Conservation (phyloP, 2,797 vertebrate species). For the Crocidura indochinensis region DNA sequence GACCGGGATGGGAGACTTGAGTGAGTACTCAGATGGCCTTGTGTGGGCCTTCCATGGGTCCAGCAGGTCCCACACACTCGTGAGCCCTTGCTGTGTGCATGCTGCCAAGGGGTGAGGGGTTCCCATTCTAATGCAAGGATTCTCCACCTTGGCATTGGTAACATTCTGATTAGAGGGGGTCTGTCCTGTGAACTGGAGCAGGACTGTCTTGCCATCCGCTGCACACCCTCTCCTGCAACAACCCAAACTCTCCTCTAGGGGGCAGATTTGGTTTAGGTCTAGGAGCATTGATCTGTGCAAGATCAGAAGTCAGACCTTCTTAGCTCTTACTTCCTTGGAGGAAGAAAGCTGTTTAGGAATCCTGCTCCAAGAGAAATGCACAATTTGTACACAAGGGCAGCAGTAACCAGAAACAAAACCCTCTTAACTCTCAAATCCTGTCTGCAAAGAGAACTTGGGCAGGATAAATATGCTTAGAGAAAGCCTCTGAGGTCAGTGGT, state of each 20-base stretch:
- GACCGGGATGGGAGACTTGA: rapidly evolving
- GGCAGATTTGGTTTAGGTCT: background rate
- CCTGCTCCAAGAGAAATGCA: background rate
- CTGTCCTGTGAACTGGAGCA: background rate
- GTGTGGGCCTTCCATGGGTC: too few species aligned
- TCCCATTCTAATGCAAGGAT: background rate
- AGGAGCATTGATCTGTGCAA: background rate
- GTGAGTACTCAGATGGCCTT: background rate
- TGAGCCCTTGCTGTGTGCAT: rapidly evolving
- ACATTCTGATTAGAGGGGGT: background rate
- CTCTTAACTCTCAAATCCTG: background rate
- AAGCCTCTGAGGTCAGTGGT: background rate
- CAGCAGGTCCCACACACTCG: background rate
- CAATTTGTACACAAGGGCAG: background rate
- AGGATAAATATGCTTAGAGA: background rate
- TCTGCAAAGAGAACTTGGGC: background rate
- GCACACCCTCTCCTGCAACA: background rate
- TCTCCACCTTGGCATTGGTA: background rate
- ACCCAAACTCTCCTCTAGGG: background rate
- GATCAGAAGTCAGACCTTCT: background rate
- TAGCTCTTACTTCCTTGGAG: background rate
- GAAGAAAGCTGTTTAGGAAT: background rate
- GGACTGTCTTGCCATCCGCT: too few species aligned
- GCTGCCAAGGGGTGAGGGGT: background rate
- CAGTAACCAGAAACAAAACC: background rate